Base-by-base conservation (phyloP, 53 echinoderm and acorn worm genomes). In the Holothuria leucospilota region DNA sequence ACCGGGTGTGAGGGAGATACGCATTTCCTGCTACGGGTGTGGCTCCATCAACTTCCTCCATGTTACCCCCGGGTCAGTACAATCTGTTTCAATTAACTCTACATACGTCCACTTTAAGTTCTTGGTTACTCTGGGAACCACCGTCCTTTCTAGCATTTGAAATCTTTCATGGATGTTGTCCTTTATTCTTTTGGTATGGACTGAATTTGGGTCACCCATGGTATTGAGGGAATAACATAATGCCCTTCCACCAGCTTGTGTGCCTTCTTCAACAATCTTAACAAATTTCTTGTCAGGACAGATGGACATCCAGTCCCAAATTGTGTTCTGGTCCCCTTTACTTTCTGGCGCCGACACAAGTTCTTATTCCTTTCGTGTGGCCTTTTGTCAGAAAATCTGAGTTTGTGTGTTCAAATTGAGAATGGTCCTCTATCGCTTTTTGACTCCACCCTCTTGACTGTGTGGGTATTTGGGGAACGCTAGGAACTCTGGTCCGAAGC, bases 311-410 rank as follows among this genome's bases (percentile, higher is more conserved):
- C n/a, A n/a, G n/a, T n/a, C n/a, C n/a, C n/a, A n/a, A n/a, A n/a
- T 28, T n/a, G n/a, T 63, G 62, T 6, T 71, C 81, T 67, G 81
- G n/a, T n/a, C 56, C 26, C 65, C 83, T 25, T 64, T 40, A 69
- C 84, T 66, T 42, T 87, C 81, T 42, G 74, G 86, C n/a, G n/a
- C n/a, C n/a, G 63, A 86, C n/a, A n/a, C n/a, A n/a, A n/a, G n/a
- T n/a, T n/a, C n/a, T n/a, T n/a, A 86, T 15, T 81, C 81, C 16
- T 81, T 86, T 78, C 65, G 65, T 62, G 62, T 90, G 87, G 53
- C 82, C 28, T 71, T 30, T 68, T 30, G 69, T n/a, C 7, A 78
- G n/a, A n/a, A n/a, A n/a, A n/a, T n/a, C 66, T 67, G n/a, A 68
- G 73, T 18, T n/a, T n/a, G n/a, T 41, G 26, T 40, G 73, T 59